These are phyloP conservation scores for Operophtera brumata DNA, from an alignment of 2,888 invertebrate species.

Conservation along the genomic window DNA sequence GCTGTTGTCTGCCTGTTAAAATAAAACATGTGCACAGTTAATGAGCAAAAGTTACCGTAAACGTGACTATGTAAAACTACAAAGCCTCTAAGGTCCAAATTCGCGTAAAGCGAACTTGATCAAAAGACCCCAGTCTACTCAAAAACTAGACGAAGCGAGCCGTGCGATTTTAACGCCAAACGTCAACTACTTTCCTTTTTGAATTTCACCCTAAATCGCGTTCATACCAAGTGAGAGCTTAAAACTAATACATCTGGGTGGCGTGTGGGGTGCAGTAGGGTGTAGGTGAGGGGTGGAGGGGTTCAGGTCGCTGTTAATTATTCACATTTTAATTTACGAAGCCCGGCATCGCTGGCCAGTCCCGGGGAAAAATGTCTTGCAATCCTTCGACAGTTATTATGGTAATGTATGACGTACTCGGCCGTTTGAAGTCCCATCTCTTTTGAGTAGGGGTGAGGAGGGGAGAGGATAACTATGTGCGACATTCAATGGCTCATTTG, in stretches of 20 bases:
- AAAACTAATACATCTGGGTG: slow-evolving; percentile 78
- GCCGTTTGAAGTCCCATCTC: slow-evolving; percentile 37
- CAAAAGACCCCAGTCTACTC: slow-evolving; percentile 34
- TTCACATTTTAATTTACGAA: slow-evolving; percentile 80
- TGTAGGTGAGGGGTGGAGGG: slow-evolving; percentile 38
- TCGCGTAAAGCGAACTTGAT: slow-evolving; percentile 32
- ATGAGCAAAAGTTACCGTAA: slow-evolving; percentile 29
- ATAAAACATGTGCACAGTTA: slow-evolving; percentile 29
- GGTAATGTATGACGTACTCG: slow-evolving; percentile 35
- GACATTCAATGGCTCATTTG: slow-evolving; percentile 21
- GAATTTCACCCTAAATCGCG: slow-evolving; percentile 65
- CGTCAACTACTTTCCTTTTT: slow-evolving; percentile 62
- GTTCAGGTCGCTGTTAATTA: slow-evolving; percentile 70
- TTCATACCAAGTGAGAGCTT: slow-evolving; percentile 70
- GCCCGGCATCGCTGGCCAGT: slow-evolving; percentile 59
- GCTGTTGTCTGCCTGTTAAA: too few relatives aligned
- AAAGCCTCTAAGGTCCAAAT: slow-evolving; percentile 33
- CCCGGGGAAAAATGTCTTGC: slow-evolving; percentile 74
- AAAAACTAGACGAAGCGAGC: slow-evolving; percentile 46
- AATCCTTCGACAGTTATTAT: slow-evolving; percentile 66
- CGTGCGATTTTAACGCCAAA: slow-evolving; percentile 57
- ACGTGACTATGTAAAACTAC: slow-evolving; percentile 29
- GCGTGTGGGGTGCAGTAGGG: slow-evolving; percentile 46
- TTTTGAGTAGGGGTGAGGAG: slow-evolving; percentile 24
- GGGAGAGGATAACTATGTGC: slow-evolving; percentile 6